These are phyloP conservation scores for Chaenocephalus aceratus DNA, from an alignment of 2,113 vertebrate species.

Conservation along the genomic window DNA sequence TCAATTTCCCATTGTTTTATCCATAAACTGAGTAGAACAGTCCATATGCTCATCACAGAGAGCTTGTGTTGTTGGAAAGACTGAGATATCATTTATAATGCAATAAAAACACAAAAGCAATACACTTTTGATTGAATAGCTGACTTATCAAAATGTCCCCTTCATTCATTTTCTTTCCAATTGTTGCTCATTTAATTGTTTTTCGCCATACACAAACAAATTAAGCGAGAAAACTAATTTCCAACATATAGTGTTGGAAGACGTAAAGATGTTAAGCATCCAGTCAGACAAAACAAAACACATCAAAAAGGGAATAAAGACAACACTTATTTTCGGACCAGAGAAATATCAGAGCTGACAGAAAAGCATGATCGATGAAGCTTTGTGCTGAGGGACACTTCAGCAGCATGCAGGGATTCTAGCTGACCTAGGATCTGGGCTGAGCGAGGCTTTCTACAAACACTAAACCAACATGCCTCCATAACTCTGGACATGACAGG, in stretches of 20 bases:
- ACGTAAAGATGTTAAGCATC: not conserved
- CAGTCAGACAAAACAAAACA: not conserved
- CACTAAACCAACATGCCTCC: not conserved
- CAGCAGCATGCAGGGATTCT: not conserved
- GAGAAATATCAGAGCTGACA: conserved; percentile 1
- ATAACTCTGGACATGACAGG: not conserved
- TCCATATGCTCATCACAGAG: not conserved
- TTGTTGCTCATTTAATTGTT: not conserved
- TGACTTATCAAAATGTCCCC: not conserved
- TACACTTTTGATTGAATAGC: not conserved
- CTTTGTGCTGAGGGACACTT: not conserved
- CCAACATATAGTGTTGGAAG: not conserved
- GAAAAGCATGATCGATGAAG: not conserved
- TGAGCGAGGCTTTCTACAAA: not conserved
- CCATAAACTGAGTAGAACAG: not conserved
- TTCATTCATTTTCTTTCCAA: too few species aligned
- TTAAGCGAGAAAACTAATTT: not conserved
- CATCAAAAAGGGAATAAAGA: not conserved
- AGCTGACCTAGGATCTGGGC: not conserved
- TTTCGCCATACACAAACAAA: not conserved
- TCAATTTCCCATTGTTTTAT: not conserved
- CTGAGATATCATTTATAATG: not conserved
- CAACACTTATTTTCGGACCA: not conserved
- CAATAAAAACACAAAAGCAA: not conserved
- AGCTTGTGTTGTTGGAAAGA: not conserved